Evolutionary conservation across 2,888 invertebrate species (phyloP).

Genomic region (Stenichneumon culpator): DNA sequence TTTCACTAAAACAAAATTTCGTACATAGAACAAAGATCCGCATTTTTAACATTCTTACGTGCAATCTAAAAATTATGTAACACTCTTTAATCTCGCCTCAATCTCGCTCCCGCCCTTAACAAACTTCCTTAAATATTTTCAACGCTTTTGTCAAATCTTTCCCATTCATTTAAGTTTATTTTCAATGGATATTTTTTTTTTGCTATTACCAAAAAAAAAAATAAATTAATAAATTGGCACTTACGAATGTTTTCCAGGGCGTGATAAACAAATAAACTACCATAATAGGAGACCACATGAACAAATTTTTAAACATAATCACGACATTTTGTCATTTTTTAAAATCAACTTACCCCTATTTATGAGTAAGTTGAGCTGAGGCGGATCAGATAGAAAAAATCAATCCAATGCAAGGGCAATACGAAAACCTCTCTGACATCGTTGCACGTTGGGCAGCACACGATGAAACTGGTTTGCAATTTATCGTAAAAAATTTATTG

Average conservation of each 20-base stretch:
- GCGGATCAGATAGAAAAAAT: neutral
- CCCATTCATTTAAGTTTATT: neutral
- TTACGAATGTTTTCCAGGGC: neutral
- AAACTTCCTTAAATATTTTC: neutral
- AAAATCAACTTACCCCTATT: slow-evolving; percentile 48
- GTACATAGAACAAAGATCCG: neutral
- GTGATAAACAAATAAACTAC: neutral
- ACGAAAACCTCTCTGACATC: slow-evolving; percentile 27
- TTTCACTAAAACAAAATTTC: neutral
- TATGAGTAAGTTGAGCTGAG: slow-evolving; percentile 41
- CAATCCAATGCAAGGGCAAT: slow-evolving; percentile 9
- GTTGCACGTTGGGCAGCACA: slow-evolving; percentile 32
- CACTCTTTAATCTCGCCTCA: neutral
- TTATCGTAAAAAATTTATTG: slow-evolving; percentile 7
- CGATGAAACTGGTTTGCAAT: slow-evolving; percentile 8
- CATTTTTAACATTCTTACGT: neutral
- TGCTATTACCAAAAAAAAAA: neutral
- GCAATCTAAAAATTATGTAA: slow-evolving; percentile 1
- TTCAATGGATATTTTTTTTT: neutral
- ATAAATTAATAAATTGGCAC: neutral
- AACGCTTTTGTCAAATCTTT: neutral
- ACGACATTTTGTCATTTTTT: neutral
- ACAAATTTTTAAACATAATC: neutral
- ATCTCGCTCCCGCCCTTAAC: neutral
- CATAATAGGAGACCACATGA: neutral